Percentiles rank a stretch among this genome's conserved stretches.
Evolutionary conservation across 2,797 vertebrate genomes (phyloP).

Genomic region (Todus mexicanus): DNA sequence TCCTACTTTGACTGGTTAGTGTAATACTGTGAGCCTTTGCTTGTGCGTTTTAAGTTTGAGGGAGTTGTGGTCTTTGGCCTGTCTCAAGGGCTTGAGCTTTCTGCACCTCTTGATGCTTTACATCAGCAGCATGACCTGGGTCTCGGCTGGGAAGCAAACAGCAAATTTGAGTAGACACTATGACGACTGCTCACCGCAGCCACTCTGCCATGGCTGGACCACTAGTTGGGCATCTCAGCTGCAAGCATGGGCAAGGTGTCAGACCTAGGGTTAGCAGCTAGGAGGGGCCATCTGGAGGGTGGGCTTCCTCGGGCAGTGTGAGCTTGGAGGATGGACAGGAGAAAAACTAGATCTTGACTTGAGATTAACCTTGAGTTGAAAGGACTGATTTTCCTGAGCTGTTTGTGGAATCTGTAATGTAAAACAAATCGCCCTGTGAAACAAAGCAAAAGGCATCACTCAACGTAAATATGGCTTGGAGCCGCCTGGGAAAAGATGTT

Average conservation of each 20-base stretch:
- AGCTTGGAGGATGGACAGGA: background rate
- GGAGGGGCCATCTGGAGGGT: background rate
- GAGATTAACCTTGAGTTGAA: background rate
- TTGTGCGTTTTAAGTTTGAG: background rate
- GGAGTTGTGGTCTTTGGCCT: background rate
- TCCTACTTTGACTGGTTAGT: background rate
- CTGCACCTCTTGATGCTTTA: background rate
- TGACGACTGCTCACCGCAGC: background rate
- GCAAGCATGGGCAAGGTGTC: background rate
- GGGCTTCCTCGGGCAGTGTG: background rate
- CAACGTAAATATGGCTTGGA: background rate
- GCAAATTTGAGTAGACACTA: background rate
- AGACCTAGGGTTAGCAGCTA: background rate
- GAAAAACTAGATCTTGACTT: background rate
- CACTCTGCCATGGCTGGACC: background rate
- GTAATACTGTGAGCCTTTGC: background rate
- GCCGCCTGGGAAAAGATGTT: background rate
- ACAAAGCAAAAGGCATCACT: accelerated
- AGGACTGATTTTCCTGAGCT: background rate
- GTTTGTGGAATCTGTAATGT: background rate
- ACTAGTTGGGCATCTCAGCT: background rate
- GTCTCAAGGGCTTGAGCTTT: background rate
- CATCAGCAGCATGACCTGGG: accelerated
- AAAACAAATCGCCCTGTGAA: background rate
- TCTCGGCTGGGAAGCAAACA: background rate